Evolutionary conservation across 2,797 vertebrate genomes (phyloP), one percentile per base, ranked within the genome.

Genomic region (Melanotaenia maccullochi): DNA sequence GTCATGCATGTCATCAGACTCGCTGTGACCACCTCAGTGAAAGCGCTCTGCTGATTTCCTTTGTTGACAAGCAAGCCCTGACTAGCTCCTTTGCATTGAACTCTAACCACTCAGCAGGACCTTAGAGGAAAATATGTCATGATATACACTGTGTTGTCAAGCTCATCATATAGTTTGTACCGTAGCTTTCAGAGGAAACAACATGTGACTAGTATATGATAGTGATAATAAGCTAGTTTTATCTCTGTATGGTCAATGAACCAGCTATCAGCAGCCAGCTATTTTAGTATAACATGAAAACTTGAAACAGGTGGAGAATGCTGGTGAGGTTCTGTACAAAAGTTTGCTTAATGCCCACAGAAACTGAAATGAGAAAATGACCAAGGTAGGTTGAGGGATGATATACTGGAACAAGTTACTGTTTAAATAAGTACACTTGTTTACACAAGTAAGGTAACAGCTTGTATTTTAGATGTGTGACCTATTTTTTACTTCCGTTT

Each of bases 21-120:
- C 9, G n/a, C 79, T 22, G 65, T 71, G 78, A 80, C 85, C 63
- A 78, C 84, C 84, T 85, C 70, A 55, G 68, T 84, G 84, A 85
- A 88, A 80, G 79, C 85, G 71, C 84, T 86, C 87, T 83, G 89
- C 87, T 84, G 72, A 92, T 93, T 94, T 94, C 93, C 93, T 94
- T 89, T 92, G 93, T 84, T 94, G 93, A 95, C 92, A 95, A 93
- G 89, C 32, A 55, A 81, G 80, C 83, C 36, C 44, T 71, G 86
- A 88, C 72, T 78, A 75, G 76, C 82, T 78, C 66, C 28, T 5
- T 63, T 77, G 82, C 60, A 71, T 79, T 89, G 81, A 91, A 79
- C 73, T 8, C 81, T 81, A 81, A 82, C 80, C 87, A 65, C 85
- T 74, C 58, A 87, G 81, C 79, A 40, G 76, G 44, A 73, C 71